Evolutionary conservation across 2,797 vertebrate genomes (phyloP).

Genomic region (Gymnothorax javanicus): DNA sequence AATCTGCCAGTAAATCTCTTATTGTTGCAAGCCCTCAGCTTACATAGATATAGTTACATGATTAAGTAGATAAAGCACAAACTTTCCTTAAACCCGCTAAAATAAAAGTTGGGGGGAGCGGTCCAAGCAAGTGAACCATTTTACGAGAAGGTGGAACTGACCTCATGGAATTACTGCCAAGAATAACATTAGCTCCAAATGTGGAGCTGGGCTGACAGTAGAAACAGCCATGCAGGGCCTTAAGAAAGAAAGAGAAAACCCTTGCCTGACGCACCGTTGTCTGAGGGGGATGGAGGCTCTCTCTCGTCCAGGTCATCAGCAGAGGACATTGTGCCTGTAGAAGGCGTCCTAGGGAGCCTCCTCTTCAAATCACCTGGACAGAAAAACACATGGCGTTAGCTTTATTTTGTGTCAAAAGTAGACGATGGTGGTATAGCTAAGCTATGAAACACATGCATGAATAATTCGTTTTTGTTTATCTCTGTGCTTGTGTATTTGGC

Average conservation of each 20-base stretch:
- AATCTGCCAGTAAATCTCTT: background rate
- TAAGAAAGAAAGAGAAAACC: background rate
- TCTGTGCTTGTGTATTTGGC: background rate
- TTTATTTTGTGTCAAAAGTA: conserved; percentile 23
- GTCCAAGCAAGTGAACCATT: conserved; percentile 12
- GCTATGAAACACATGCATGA: background rate
- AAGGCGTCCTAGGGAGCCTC: conserved; percentile 92
- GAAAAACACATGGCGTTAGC: conserved; percentile 54
- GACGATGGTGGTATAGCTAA: background rate
- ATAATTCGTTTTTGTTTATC: background rate
- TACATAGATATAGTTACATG: background rate
- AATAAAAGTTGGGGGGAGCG: background rate
- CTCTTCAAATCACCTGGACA: conserved; percentile 93
- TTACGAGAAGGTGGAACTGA: conserved; percentile 37
- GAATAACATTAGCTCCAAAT: conserved; percentile 53
- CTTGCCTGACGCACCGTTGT: conserved; percentile 70
- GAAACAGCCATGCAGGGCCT: conserved; percentile 47
- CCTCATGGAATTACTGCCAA: conserved; percentile 53
- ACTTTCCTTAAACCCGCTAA: background rate
- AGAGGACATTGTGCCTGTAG: conserved; percentile 97
- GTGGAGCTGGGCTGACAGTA: conserved; percentile 33
- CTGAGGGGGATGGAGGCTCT: conserved; percentile 79
- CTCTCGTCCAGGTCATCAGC: conserved; percentile 79
- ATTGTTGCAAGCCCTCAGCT: background rate
- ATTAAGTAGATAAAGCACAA: background rate